Base-by-base conservation (phyloP, 2,113 vertebrate species). In the Ciconia maguari region DNA sequence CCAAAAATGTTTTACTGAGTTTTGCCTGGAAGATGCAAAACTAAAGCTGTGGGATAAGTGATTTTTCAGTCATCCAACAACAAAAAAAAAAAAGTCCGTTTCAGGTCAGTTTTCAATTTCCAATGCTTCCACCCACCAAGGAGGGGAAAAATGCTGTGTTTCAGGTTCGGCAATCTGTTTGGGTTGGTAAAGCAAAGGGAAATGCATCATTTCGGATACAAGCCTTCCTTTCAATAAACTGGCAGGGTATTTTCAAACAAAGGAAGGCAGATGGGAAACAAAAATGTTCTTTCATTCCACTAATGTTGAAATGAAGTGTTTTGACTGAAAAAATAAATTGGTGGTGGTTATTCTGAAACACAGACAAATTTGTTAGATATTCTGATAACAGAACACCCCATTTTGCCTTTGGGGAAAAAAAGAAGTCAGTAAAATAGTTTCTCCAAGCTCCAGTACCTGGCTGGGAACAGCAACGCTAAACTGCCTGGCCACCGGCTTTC, bases 221-320 rank as follows among this genome's bases (percentile, higher is more conserved):
- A 92, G 72, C 71, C 69, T 81, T 54, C 66, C 61, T 61, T 90
- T 61, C 94, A 76, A 77, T 48, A 79, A 79, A 69, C 58, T 60
- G 70, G 60, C 91, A 95, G 87, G n/a, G 52, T 62, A 51, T 93
- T 89, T 89, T 42, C 70, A 84, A 90, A 85, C 94, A 76, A 78
- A 82, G 74, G 84, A 81, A 87, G 74, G 77, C 95, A 94, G 94
- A 92, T 60, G 81, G 84, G 84, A 92, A 95, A 87, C 72, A 93
- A 95, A 96, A 38, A 5, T 61, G 4, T 32, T 64, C 75, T 87
- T 94, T 93, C 85, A 87, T 61, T 91, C 71, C 71, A 51, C 70
- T 74, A 77, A 90, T 18, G 46, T 20, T 42, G 82, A 94, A 92
- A 94, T 88, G 78, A 91, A 93, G 94, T 36, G 81, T 85, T 97